These are phyloP conservation scores for Zalophus californianus DNA, from an alignment of 2,797 vertebrate genomes.

Conservation along the genomic window DNA sequence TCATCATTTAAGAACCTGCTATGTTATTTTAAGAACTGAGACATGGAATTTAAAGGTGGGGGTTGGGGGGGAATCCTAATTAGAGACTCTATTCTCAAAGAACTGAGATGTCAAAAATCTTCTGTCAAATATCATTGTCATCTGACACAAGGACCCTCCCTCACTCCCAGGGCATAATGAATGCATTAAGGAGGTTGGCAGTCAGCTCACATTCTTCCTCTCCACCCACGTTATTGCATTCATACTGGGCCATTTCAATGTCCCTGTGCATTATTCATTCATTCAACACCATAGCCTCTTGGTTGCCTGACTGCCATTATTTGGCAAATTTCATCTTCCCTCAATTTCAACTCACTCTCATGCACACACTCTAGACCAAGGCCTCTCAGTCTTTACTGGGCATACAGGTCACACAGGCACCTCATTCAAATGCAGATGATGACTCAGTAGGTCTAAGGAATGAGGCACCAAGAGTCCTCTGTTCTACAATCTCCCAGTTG, in stretches of 20 bases:
- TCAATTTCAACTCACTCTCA: not conserved
- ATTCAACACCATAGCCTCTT: not conserved
- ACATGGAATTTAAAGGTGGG: not conserved
- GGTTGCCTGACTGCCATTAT: not conserved
- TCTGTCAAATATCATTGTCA: not conserved
- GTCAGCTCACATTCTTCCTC: slow-evolving; percentile 6
- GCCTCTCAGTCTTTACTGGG: not conserved
- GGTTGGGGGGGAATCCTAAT: not conserved
- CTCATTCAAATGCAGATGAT: not conserved
- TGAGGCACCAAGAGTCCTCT: not conserved
- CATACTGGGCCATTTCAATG: not conserved
- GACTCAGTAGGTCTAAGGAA: not conserved
- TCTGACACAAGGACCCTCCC: not conserved
- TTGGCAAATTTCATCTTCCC: not conserved
- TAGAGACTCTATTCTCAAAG: slow-evolving; percentile 21
- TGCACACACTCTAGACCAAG: not conserved
- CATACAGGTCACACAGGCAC: not conserved
- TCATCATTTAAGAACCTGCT: slow-evolving; percentile 22
- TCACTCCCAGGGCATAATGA: not conserved
- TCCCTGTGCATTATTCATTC: not conserved
- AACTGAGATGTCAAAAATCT: slow-evolving; percentile 25
- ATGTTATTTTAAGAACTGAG: slow-evolving; percentile 12
- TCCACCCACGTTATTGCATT: not conserved
- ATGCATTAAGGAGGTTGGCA: not conserved
- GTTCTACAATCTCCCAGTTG: not conserved